Evolutionary conservation across 2,888 invertebrate genomes (phyloP).

Genomic region (Ectemnius cavifrons): DNA sequence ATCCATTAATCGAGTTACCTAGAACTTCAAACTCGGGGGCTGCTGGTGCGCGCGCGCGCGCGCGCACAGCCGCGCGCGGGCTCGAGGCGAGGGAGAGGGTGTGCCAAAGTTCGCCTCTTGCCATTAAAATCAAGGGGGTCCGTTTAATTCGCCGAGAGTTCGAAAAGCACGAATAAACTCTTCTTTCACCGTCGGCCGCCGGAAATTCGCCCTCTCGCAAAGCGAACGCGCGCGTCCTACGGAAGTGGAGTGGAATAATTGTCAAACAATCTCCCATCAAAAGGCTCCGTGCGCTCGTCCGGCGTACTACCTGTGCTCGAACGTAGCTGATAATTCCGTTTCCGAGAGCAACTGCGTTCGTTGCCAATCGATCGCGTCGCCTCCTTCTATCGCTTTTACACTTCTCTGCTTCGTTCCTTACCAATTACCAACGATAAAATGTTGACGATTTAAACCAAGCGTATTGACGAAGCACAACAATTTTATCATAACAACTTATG

Average conservation of each 20-base stretch:
- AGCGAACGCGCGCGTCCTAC: slow-evolving; percentile 1
- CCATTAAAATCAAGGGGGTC: slow-evolving; percentile 34
- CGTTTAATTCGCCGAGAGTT: slow-evolving; percentile 6
- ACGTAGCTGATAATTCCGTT: background rate
- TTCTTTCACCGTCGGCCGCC: slow-evolving; percentile 20
- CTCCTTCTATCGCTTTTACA: too few relatives aligned
- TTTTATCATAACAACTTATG: too few relatives aligned
- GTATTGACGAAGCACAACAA: too few relatives aligned
- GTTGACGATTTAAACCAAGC: too few relatives aligned
- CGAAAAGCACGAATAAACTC: slow-evolving; percentile 34
- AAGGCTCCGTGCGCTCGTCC: background rate
- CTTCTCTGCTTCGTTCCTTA: too few relatives aligned
- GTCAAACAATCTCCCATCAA: background rate
- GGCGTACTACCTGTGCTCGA: background rate
- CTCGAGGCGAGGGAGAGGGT: slow-evolving; percentile 14
- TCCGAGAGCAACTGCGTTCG: slow-evolving; percentile 3
- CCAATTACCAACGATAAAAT: too few relatives aligned
- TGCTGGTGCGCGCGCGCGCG: too few relatives aligned
- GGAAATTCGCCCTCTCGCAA: slow-evolving; percentile 18
- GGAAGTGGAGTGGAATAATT: background rate
- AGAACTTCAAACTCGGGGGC: slow-evolving; percentile 60
- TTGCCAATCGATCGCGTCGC: background rate
- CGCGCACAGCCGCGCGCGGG: too few relatives aligned
- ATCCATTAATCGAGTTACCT: slow-evolving; percentile 64
- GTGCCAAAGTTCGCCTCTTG: slow-evolving; percentile 52